These are phyloP conservation scores for Sinelater perroti DNA, from an alignment of 2,888 invertebrate genomes.

Conservation along the genomic window DNA sequence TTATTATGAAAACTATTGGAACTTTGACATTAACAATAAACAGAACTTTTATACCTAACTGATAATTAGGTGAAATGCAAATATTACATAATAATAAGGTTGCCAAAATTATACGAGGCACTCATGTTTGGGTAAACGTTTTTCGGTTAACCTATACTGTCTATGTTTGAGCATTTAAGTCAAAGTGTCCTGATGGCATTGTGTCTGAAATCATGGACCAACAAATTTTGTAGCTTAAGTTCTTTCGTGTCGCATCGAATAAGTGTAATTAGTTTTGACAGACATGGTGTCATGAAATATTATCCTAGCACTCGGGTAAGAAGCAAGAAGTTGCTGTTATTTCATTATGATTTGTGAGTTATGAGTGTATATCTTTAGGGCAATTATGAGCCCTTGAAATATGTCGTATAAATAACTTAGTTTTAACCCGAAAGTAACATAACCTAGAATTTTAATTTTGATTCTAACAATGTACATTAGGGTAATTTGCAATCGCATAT, in stretches of 20 bases:
- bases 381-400: background rate
- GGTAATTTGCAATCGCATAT: no score
- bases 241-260: conserved; percentile 13
- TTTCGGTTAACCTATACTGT: no score
- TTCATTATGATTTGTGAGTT: background rate
- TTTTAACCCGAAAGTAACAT: background rate
- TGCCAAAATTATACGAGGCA: no score
- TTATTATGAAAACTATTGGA: no score
- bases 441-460: background rate
- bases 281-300: conserved; percentile 13
- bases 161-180: no score
- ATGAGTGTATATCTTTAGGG: background rate
- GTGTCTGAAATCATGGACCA: conserved; percentile 28
- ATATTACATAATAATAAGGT: no score
- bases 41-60: no score
- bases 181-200: conserved; percentile 20
- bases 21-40: no score
- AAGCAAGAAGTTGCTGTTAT: background rate
- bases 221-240: conserved; percentile 20
- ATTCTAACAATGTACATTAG: background rate
- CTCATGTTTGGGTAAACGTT: no score
- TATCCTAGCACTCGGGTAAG: conserved; percentile 16
- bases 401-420: background rate
- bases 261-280: conserved; percentile 16
- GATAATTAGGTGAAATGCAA: no score